These are phyloP conservation scores for Bradypodion pumilum DNA, from an alignment of 2,797 vertebrate genomes.

Conservation along the genomic window DNA sequence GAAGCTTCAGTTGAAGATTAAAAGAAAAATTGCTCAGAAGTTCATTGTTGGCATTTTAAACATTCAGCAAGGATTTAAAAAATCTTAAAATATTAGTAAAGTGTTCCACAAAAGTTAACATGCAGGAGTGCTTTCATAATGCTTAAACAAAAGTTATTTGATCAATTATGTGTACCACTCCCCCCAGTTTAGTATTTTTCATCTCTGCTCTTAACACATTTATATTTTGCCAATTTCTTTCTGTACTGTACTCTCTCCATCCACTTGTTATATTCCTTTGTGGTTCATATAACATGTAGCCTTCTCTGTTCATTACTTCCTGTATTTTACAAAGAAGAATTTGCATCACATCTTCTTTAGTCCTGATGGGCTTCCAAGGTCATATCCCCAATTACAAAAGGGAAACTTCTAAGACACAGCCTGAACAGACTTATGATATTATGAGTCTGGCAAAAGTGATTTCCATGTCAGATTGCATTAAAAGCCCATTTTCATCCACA, in stretches of 20 bases:
- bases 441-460: neutral
- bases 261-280: conserved; percentile 5
- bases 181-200: neutral
- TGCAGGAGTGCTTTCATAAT: neutral
- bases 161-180: neutral
- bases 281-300: neutral
- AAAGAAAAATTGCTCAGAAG: conserved; percentile 34
- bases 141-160: conserved; percentile 26
- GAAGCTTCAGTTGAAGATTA: neutral
- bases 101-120: conserved; percentile 14
- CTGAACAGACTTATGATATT: no score
- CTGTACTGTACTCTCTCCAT: neutral
- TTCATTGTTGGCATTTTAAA: conserved; percentile 35
- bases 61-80: conserved; percentile 43
- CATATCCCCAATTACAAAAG: neutral
- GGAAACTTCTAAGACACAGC: neutral
- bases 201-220: neutral
- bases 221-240: conserved; percentile 4
- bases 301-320: neutral
- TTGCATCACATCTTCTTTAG: neutral
- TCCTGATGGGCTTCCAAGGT: neutral
- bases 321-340: neutral
- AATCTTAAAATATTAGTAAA: conserved; percentile 23
- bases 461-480: neutral
- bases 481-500: neutral